phyloP scores from a whole-genome alignment of 1,140 invertebrate species.

The Drosophila ficusphila region DNA sequence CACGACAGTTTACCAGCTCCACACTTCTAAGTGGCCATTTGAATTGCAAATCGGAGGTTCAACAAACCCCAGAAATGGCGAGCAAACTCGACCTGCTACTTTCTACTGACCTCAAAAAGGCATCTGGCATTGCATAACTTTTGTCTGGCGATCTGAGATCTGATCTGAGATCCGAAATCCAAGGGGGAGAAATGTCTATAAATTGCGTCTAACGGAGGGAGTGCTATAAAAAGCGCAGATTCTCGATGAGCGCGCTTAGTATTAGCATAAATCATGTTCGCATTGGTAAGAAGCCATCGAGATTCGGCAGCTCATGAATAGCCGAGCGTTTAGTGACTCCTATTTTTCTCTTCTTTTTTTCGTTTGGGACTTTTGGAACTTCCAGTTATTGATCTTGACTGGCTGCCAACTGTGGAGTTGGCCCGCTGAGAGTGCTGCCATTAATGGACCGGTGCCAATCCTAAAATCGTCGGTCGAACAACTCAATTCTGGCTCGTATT shows the following conservation, averaged over 20 bases:
- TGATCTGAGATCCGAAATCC: too few species aligned
- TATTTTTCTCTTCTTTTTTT: background rate
- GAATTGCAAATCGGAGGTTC: conserved; percentile 71
- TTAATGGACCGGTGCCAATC: conserved; percentile 48
- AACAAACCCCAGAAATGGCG: conserved; percentile 43
- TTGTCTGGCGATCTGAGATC: conserved; percentile 5
- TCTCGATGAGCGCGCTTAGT: conserved; percentile 54
- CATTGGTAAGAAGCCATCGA: conserved; percentile 71
- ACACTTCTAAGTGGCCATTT: conserved; percentile 45
- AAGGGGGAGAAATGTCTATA: background rate
- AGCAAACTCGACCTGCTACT: conserved; percentile 34
- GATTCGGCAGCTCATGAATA: conserved; percentile 34
- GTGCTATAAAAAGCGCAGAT: conserved; percentile 71
- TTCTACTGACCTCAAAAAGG: conserved; percentile 66
- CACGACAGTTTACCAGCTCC: conserved; percentile 32
- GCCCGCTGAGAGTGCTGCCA: conserved; percentile 29
- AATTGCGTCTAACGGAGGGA: background rate
- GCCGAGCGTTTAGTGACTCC: background rate
- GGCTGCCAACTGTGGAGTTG: conserved; percentile 21
- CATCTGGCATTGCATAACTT: conserved; percentile 41
- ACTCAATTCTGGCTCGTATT: conserved; percentile 76
- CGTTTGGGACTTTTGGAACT: too few species aligned
- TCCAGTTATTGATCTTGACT: conserved; percentile 27
- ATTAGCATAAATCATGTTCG: conserved; percentile 80
- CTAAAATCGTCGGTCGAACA: conserved; percentile 61